phyloP scores from a whole-genome alignment of 2,113 vertebrate species.

The Ptilorrhoa leucosticta region DNA sequence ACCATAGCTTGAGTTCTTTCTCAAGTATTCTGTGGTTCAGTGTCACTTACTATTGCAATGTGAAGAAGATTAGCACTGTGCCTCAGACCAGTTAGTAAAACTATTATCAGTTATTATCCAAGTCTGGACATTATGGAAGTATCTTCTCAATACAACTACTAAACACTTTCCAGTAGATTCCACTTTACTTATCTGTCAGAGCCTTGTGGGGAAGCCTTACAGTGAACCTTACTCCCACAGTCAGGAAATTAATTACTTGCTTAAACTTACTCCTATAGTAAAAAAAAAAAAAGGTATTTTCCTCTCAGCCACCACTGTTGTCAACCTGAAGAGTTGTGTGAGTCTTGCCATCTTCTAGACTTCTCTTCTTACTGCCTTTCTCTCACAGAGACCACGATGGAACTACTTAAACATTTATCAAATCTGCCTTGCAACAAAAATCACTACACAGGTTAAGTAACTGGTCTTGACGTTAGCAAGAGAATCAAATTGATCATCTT shows the following conservation, averaged over 20 bases:
- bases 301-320: neutral
- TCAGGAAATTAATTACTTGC: neutral
- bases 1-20: neutral
- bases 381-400: neutral
- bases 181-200: accelerated
- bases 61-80: neutral
- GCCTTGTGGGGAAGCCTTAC: neutral
- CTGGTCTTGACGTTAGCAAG: neutral
- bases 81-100: neutral
- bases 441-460: neutral
- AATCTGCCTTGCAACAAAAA: neutral
- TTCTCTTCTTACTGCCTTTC: neutral
- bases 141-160: neutral
- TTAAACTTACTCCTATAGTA: neutral
- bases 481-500: neutral
- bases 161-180: neutral
- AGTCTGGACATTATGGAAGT: neutral
- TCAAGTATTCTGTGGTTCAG: neutral
- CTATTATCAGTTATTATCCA: neutral
- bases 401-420: neutral
- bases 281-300: neutral
- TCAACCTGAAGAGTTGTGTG: neutral
- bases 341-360: neutral
- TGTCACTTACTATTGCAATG: neutral
- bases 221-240: neutral